Evolutionary conservation across 2,797 vertebrate genomes (phyloP), one percentile per base, ranked within the genome.

Genomic region (Poecilia wingei): DNA sequence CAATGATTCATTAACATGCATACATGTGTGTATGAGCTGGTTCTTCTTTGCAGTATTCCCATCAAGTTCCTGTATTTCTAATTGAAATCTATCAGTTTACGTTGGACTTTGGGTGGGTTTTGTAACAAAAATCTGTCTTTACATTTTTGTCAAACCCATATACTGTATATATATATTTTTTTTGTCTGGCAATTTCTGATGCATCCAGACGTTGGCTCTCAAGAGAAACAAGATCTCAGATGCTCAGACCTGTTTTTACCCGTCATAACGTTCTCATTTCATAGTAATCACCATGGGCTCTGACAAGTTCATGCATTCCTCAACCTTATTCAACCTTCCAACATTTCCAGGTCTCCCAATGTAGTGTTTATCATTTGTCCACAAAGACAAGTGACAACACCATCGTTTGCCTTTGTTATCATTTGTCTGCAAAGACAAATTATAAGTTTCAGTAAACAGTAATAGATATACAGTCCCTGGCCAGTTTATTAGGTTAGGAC

Each of bases 241-340:
- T 68, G 64, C 64, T 39, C 64, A 68, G 64, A 68, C 64, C 9
- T 68, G 64, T 68, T 68, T 43, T 43, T 25, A 41, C 64, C 20
- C 0, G 64, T 25, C 36, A 41, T 43, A 25, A 41, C 25, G 39
- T 68, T 68, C 64, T 41, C 64, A 43, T 12, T 41, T 68, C 64
- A 43, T 68, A 68, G 64, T 68, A 13, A 68, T 68, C 64, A 41
- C 64, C 36, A 25, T 41, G 64, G 9, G 0, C n/a, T 74, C 20
- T 45, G 16, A 75, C 22, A 59, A 72, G 81, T 69, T 18, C 28
- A 43, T 68, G 64, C 64, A 68, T 68, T 68, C 64, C 36, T 68
- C 20, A 25, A 43, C 64, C 64, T 68, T 25, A 41, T 68, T 68
- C 64, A 68, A 68, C 36, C 39, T 68, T 25, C 4, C 4, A 41